Conservation (phyloP, 35 echinoderm and acorn worm genomes). For the Ptychodera flava region DNA sequence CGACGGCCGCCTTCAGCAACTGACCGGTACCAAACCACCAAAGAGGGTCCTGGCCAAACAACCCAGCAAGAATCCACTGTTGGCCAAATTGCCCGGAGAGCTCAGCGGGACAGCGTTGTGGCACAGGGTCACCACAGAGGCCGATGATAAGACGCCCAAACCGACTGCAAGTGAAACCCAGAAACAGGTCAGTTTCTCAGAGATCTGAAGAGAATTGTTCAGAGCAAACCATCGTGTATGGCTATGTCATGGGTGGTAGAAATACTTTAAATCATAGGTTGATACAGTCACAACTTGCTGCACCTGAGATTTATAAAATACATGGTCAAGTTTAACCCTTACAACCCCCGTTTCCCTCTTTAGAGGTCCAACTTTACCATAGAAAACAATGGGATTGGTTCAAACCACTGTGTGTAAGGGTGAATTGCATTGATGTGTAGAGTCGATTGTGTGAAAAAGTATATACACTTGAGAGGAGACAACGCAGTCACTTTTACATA, state of each 20-base stretch:
- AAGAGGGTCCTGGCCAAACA: background rate
- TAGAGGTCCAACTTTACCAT: no score
- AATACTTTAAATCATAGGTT: background rate
- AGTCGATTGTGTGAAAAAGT: background rate
- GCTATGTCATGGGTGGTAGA: background rate
- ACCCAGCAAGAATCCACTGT: conserved; percentile 16
- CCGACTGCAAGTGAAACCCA: conserved; percentile 30
- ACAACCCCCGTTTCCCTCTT: background rate
- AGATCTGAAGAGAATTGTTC: conserved; percentile 10
- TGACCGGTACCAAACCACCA: conserved; percentile 45
- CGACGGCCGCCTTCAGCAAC: conserved; percentile 53
- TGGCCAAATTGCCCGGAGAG: conserved; percentile 74
- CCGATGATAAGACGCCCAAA: conserved; percentile 21
- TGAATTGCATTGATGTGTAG: background rate
- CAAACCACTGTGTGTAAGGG: background rate
- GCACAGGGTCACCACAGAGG: conserved; percentile 47
- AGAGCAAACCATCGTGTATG: background rate
- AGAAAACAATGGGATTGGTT: background rate
- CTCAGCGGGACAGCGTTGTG: conserved; percentile 89
- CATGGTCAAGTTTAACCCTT: background rate
- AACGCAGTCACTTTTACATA: background rate
- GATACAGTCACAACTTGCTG: background rate
- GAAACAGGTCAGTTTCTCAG: conserved; percentile 49
- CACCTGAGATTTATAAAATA: background rate
- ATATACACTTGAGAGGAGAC: background rate